A percentile compares a stretch with the other conserved stretches of the same genome.
These are phyloP conservation scores for Argyresthia goedartella DNA, from an alignment of 2,888 invertebrate genomes.

Conservation along the genomic window DNA sequence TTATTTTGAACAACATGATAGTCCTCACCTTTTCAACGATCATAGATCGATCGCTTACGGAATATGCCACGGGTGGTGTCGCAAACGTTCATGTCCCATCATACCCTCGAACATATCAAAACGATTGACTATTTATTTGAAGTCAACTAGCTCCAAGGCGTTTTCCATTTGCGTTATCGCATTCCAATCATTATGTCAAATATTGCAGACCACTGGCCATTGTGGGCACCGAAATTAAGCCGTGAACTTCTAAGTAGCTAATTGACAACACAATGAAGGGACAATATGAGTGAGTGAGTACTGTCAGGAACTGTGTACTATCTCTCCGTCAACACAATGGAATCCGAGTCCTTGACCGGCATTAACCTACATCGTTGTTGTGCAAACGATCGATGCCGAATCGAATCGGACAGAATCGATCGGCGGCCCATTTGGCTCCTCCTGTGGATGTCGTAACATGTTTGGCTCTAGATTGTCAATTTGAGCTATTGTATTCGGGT, in stretches of 20 bases:
- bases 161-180: no score
- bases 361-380: slow-evolving; percentile 45
- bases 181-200: no score
- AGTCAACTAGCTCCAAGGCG: no score
- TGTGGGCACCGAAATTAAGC: neutral
- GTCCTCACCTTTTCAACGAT: no score
- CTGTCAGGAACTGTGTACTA: slow-evolving; percentile 7
- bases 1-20: no score
- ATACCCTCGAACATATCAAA: no score
- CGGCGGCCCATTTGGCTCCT: slow-evolving; percentile 37
- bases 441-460: slow-evolving; percentile 37
- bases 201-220: no score
- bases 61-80: no score
- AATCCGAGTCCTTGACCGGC: slow-evolving; percentile 47
- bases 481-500: neutral
- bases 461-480: slow-evolving; percentile 4
- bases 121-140: no score
- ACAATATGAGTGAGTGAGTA: neutral
- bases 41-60: no score
- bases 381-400: slow-evolving; percentile 22
- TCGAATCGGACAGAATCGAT: slow-evolving; percentile 36
- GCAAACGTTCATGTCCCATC: no score
- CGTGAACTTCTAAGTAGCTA: neutral
- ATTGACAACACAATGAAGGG: neutral
- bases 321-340: slow-evolving; percentile 25